Percentiles rank a stretch among this genome's conserved stretches.
phyloP scores from a whole-genome alignment of 2,797 vertebrate species.

The Falco columbarius region DNA sequence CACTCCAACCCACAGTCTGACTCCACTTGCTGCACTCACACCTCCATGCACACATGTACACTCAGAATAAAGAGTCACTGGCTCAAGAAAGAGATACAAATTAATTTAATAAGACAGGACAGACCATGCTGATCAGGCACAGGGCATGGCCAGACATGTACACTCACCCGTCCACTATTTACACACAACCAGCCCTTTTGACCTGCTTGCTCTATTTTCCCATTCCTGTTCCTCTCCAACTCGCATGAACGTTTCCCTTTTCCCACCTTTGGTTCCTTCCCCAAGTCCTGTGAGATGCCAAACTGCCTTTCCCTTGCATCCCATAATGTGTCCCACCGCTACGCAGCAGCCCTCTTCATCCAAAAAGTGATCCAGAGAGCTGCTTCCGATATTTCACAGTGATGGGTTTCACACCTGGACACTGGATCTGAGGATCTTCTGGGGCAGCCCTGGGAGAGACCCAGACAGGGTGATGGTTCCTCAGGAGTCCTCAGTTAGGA shows the following conservation, averaged over 20 bases:
- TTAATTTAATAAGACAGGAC: neutral
- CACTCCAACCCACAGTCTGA: accelerated
- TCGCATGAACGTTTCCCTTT: neutral
- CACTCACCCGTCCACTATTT: neutral
- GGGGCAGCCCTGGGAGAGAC: neutral
- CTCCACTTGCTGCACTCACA: neutral
- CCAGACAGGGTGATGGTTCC: neutral
- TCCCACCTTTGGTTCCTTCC: neutral
- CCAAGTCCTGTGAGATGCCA: neutral
- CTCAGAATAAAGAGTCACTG: neutral
- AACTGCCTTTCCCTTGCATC: neutral
- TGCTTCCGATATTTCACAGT: accelerated
- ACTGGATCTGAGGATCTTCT: neutral
- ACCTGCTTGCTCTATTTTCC: neutral
- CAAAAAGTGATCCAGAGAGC: neutral
- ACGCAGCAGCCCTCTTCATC: neutral
- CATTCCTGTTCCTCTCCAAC: neutral
- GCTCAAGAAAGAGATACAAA: neutral
- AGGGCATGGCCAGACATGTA: neutral
- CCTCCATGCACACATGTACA: accelerated
- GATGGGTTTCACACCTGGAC: neutral
- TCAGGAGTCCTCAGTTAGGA: neutral
- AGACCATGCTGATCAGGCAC: neutral
- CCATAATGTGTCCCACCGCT: neutral
- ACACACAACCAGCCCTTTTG: neutral